These are phyloP conservation scores for Cotesia chilonis DNA, from an alignment of 1,140 invertebrate genomes.

Conservation along the genomic window DNA sequence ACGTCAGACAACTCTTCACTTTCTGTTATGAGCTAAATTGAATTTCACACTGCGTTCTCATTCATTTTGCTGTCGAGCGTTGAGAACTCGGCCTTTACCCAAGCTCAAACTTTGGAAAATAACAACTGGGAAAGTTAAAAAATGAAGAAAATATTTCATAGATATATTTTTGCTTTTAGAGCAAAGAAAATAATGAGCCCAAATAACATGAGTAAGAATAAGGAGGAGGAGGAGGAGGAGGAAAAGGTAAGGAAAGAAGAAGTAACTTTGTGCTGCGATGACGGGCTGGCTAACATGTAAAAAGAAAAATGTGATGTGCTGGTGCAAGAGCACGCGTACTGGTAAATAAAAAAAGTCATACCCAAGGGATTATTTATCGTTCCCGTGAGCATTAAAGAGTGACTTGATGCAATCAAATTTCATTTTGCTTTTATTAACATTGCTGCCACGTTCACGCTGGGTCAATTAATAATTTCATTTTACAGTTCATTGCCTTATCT, in stretches of 20 bases:
- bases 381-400: conserved; percentile 45
- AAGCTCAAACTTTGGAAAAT: too few species aligned
- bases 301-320: conserved; percentile 8
- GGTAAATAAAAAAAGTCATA: conserved; percentile 36
- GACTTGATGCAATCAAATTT: conserved; percentile 32
- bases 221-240: not conserved
- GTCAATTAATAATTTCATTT: too few species aligned
- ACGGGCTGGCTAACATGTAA: conserved; percentile 8
- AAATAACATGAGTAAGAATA: not conserved
- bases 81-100: not conserved
- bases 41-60: conserved; percentile 40
- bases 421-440: too few species aligned
- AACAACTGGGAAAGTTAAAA: too few species aligned
- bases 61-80: conserved; percentile 40
- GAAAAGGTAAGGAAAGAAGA: not conserved
- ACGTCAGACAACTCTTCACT: conserved; percentile 30
- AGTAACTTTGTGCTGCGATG: conserved; percentile 10
- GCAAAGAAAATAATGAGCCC: not conserved
- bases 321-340: not conserved
- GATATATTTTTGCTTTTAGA: not conserved
- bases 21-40: conserved; percentile 44
- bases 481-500: too few species aligned
- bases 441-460: too few species aligned
- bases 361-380: conserved; percentile 54
- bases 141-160: not conserved